These are phyloP conservation scores for Actinia tenebrosa DNA, from an alignment of 64 coral and sea anemone genomes.

Conservation along the genomic window DNA sequence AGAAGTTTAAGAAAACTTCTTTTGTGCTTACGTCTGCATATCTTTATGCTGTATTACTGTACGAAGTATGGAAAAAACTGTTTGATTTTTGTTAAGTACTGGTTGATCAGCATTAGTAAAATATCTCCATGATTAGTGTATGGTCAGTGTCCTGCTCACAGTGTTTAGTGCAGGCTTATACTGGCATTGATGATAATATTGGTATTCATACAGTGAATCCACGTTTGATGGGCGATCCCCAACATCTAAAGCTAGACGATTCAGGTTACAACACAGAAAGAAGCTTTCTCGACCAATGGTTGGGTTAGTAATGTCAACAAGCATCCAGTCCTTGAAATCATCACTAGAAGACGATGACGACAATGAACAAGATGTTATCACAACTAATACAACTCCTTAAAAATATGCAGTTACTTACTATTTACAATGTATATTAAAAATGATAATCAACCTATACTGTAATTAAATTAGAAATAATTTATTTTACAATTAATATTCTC, in stretches of 20 bases:
- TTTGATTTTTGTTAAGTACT: no score
- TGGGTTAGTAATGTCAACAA: background rate
- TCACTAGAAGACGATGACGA: background rate
- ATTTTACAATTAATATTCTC: no score
- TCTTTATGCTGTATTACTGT: no score
- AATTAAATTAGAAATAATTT: no score
- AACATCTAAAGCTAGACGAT: background rate
- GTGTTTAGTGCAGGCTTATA: no score
- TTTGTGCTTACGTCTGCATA: no score
- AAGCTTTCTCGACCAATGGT: slow-evolving; percentile 14
- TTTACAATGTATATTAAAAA: no score
- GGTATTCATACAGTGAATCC: background rate
- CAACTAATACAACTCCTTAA: background rate
- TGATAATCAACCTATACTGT: no score
- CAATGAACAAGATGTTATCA: background rate
- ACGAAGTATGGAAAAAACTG: no score
- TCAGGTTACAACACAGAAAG: slow-evolving; percentile 30
- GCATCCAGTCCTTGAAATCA: background rate
- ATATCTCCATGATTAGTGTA: background rate
- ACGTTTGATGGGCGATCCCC: slow-evolving; percentile 15
- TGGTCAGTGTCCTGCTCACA: no score
- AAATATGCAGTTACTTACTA: background rate
- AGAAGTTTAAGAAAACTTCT: no score
- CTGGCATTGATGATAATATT: background rate
- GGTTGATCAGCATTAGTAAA: no score